These are phyloP conservation scores for Galerucella nymphaeae DNA, from an alignment of 2,888 invertebrate species.

Conservation along the genomic window DNA sequence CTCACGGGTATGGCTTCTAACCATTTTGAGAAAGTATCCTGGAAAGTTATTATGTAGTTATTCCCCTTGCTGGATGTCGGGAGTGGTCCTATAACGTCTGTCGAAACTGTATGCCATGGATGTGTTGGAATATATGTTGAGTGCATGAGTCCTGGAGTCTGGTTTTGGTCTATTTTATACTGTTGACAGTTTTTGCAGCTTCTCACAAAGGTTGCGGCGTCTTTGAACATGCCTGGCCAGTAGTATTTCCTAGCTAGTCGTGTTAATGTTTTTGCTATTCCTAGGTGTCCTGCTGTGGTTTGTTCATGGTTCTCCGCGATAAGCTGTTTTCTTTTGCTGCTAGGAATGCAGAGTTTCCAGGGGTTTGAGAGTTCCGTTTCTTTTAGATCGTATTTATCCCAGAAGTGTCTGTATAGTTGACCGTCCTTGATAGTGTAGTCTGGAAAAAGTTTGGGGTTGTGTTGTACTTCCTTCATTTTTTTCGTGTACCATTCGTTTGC, in stretches of 20 bases:
- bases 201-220: constrained; percentile 5
- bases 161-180: constrained; percentile 13
- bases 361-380: constrained; percentile 27
- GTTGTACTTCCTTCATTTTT: neutral
- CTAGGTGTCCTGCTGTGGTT: constrained; percentile 38
- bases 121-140: neutral
- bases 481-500: neutral
- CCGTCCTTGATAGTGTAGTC: constrained; percentile 19
- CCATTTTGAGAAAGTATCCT: constrained; percentile 25
- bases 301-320: constrained; percentile 21
- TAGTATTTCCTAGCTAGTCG: constrained; percentile 5
- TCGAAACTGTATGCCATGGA: constrained; percentile 51
- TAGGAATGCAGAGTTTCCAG: constrained; percentile 34
- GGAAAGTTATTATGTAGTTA: constrained; percentile 27
- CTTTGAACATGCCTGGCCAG: constrained; percentile 28
- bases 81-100: constrained; percentile 55
- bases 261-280: constrained; percentile 16
- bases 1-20: neutral
- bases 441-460: constrained; percentile 2
- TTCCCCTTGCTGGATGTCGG: constrained; percentile 50
- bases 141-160: constrained; percentile 34
- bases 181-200: constrained; percentile 15
- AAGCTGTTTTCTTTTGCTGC: constrained; percentile 1
- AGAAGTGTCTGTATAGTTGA: constrained; percentile 12
- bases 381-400: constrained; percentile 17